Percentiles rank a stretch among this genome's conserved stretches.
Evolutionary conservation across 2,797 vertebrate genomes (phyloP).

Genomic region (Sebastes melanostomus): DNA sequence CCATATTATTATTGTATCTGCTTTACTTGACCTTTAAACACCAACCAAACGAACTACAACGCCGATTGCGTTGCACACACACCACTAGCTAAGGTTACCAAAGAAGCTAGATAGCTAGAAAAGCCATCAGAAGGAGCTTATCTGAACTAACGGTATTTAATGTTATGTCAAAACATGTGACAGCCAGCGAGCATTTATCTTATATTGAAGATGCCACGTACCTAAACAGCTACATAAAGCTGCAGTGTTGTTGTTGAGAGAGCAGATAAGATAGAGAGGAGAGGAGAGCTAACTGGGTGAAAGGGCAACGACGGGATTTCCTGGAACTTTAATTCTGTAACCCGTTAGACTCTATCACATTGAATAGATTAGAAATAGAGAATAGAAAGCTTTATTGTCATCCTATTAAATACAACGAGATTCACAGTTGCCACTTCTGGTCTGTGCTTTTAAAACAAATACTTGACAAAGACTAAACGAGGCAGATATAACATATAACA

Average conservation of each 20-base stretch:
- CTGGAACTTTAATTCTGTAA: conserved; percentile 19
- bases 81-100: not conserved
- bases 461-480: too few species aligned
- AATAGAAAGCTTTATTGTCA: too few species aligned
- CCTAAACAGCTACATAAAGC: not conserved
- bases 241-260: not conserved
- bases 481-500: too few species aligned
- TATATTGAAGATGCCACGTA: not conserved
- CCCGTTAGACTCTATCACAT: not conserved
- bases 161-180: not conserved
- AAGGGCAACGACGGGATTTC: conserved; percentile 62
- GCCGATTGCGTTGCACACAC: fast-evolving
- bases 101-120: not conserved
- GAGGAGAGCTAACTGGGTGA: conserved; percentile 48
- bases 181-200: not conserved
- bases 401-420: too few species aligned
- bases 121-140: fast-evolving
- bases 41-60: not conserved
- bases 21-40: not conserved
- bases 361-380: too few species aligned
- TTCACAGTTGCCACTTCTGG: too few species aligned
- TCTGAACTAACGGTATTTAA: not conserved
- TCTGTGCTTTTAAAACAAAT: too few species aligned
- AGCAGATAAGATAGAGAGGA: not conserved
- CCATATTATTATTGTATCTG: not conserved